Base-by-base conservation (phyloP, 2,888 invertebrate genomes). In the Pheosia gnoma region DNA sequence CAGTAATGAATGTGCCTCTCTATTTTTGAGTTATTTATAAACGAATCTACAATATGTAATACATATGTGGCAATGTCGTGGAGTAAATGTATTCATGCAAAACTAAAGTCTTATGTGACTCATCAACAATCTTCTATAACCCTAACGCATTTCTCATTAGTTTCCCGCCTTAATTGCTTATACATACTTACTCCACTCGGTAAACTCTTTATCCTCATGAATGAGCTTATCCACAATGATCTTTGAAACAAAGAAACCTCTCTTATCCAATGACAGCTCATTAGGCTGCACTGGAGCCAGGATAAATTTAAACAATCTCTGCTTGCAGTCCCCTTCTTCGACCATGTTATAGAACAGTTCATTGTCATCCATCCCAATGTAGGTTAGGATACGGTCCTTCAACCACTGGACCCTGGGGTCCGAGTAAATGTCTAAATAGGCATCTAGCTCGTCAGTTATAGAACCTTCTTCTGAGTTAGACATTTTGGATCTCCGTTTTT, bases 351-450 rank as follows among this genome's bases (percentile, higher is more conserved):
- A 94, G 82, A 96, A 95, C 58, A 94, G 77, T 0, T 91, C 94
- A 5, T 95, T 94, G 63, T 94, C 91, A 37, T 95, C 85, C 66
- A 88, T 81, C 0, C 95, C 95, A 11, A 96, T 91, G 77, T 90
- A 95, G 1, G 90, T 86, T 10, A 95, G 85, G 43, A 96, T 94
- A 63, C 94, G 94, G 1, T 96, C 94, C 80, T 95, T 95, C 43
- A 97, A 91, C 97, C 97, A 97, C 71, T 94, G 88, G 36, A 96
- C 85, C 59, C 97, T 94, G 41, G 93, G 94, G 77, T 96, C 96
- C 25, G 67, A 80, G 58, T 70, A 70, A 11, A 86, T 39, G 62
- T 90, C 78, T 3, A 90, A 43, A 5, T 75, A 75, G 3, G 58
- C 25, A 2, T 72, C 75, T 0, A 49, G 9, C 5, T 76, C 74